A percentile compares a stretch with the other conserved stretches of the same genome.
phyloP scores from a whole-genome alignment of 2,888 invertebrate genomes.

The Bugulina stolonifera region DNA sequence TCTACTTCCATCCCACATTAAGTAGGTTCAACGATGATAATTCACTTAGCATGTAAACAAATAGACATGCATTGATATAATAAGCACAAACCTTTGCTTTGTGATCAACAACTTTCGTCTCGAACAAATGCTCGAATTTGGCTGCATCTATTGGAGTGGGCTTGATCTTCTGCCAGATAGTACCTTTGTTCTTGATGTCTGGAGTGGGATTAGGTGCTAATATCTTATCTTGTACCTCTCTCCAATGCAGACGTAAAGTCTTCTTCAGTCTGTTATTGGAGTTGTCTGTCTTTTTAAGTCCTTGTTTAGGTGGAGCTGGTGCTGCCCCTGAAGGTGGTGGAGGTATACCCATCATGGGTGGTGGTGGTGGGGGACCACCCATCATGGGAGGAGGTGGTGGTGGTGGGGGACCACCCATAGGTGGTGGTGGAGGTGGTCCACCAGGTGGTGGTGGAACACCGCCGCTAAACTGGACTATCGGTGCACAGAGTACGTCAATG shows the following conservation, averaged over 20 bases:
- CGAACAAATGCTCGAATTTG: slow-evolving; percentile 91
- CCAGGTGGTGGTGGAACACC: slow-evolving; percentile 33
- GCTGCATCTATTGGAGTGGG: slow-evolving; percentile 77
- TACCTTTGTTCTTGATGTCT: slow-evolving; percentile 38
- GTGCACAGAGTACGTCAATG: slow-evolving; percentile 61
- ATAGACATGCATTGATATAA: too few relatives aligned
- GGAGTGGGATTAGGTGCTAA: slow-evolving; percentile 34
- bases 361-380: slow-evolving; percentile 30
- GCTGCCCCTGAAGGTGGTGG: slow-evolving; percentile 36
- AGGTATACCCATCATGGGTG: slow-evolving; percentile 21
- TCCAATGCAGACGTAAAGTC: slow-evolving; percentile 97
- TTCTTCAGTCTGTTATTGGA: slow-evolving; percentile 63
- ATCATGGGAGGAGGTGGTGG: slow-evolving; percentile 34
- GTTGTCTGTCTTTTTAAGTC: slow-evolving; percentile 18
- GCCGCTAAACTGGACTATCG: slow-evolving; percentile 49
- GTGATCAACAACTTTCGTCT: slow-evolving; percentile 89
- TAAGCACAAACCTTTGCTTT: slow-evolving; percentile 76
- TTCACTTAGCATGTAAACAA: too few relatives aligned
- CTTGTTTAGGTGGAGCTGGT: slow-evolving; percentile 29
- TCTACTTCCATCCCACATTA: too few relatives aligned
- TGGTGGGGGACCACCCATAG: slow-evolving; percentile 29
- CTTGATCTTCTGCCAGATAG: slow-evolving; percentile 46
- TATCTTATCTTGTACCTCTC: slow-evolving; percentile 61
- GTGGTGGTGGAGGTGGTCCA: slow-evolving; percentile 41
- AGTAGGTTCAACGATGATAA: too few relatives aligned